Conservation (phyloP, 2,113 vertebrate genomes). For the Jaculus jaculus region DNA sequence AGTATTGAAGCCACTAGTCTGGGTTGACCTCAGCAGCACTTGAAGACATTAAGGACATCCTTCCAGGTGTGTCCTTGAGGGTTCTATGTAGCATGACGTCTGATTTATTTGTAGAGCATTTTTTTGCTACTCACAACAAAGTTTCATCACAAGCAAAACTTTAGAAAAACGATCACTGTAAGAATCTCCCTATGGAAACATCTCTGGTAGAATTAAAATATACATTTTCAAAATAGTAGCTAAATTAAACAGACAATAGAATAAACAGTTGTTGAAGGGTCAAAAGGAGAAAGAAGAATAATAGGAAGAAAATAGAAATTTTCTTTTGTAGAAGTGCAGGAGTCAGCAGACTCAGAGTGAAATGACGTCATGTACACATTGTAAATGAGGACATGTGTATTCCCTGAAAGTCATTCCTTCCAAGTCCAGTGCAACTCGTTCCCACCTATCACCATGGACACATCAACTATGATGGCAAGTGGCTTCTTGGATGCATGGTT, state of each 20-base stretch:
- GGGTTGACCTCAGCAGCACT: slow-evolving; percentile 39
- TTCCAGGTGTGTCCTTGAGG: neutral
- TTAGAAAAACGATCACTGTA: slow-evolving; percentile 22
- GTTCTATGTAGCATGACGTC: slow-evolving; percentile 19
- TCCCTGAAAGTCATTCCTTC: neutral
- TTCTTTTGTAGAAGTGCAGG: neutral
- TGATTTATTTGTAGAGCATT: slow-evolving; percentile 42
- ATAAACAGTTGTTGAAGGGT: neutral
- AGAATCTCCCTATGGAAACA: neutral
- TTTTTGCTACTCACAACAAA: slow-evolving; percentile 1
- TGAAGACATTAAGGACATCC: neutral
- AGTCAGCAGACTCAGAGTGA: neutral
- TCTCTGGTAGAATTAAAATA: neutral
- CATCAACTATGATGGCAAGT: neutral
- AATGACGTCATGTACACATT: neutral
- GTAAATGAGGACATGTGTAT: neutral
- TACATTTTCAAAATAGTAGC: neutral
- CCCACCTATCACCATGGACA: too few species aligned
- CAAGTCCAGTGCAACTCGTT: neutral
- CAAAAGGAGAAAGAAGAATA: neutral
- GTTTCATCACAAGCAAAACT: slow-evolving; percentile 15
- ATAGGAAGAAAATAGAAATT: neutral
- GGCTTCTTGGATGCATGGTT: neutral
- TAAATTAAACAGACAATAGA: neutral
- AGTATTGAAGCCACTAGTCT: slow-evolving; percentile 67